These are phyloP conservation scores for Drosophila paulistorum DNA, from an alignment of 1,140 invertebrate species.

Conservation along the genomic window DNA sequence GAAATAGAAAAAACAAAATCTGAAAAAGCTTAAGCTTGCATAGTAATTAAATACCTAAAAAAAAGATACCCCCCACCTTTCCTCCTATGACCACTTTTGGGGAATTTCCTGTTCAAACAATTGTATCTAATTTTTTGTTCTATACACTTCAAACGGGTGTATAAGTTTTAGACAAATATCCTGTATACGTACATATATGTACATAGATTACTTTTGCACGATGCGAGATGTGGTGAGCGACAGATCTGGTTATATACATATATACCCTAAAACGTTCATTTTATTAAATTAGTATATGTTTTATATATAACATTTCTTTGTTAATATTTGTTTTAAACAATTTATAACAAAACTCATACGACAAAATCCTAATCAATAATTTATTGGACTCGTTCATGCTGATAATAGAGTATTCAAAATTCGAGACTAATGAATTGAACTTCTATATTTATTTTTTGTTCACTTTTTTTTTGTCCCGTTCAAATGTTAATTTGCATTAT, in stretches of 20 bases:
- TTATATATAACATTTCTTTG: too few species aligned
- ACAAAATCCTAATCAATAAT: too few species aligned
- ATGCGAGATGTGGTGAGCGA: too few species aligned
- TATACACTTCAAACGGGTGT: neutral
- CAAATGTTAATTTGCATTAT: constrained; percentile 74
- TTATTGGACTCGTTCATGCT: too few species aligned
- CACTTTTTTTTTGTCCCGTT: constrained; percentile 17
- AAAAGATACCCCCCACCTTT: neutral
- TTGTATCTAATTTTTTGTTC: constrained; percentile 11
- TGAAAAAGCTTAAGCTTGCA: constrained; percentile 38
- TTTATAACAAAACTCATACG: too few species aligned
- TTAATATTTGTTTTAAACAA: too few species aligned
- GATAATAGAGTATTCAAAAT: neutral
- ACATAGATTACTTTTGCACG: too few species aligned
- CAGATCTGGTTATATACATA: too few species aligned
- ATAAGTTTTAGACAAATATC: neutral
- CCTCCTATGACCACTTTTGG: constrained; percentile 12
- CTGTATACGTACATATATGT: too few species aligned
- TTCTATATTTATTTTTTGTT: constrained; percentile 22
- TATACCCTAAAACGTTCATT: too few species aligned
- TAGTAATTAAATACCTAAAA: constrained; percentile 12
- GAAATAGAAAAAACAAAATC: constrained; percentile 25
- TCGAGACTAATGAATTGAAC: neutral
- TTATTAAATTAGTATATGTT: too few species aligned
- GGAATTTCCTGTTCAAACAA: constrained; percentile 28